phyloP scores from a whole-genome alignment of 2,113 vertebrate species.

The Mandrillus leucophaeus region DNA sequence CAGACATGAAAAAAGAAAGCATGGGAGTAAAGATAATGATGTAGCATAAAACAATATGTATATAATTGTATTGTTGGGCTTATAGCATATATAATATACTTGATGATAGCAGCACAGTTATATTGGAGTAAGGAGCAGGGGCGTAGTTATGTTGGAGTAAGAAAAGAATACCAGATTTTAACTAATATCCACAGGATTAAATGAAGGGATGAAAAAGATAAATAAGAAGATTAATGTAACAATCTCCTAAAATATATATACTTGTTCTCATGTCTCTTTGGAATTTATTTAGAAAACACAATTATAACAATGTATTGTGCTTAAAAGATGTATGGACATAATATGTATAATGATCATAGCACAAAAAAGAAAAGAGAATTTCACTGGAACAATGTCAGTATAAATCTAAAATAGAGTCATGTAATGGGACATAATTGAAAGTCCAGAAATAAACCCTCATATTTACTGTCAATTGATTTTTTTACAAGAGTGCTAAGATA shows the following conservation, averaged over 20 bases:
- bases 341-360: neutral
- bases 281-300: neutral
- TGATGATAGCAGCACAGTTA: neutral
- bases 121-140: neutral
- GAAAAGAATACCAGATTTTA: neutral
- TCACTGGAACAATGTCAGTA: neutral
- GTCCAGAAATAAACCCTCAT: neutral
- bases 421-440: neutral
- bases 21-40: neutral
- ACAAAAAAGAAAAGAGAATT: neutral
- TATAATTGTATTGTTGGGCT: neutral
- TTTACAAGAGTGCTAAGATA: neutral
- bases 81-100: neutral
- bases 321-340: neutral
- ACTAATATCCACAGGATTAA: neutral
- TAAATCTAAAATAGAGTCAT: neutral
- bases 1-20: neutral
- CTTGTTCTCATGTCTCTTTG: neutral
- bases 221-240: neutral
- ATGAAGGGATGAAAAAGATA: neutral
- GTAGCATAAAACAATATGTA: neutral
- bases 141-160: neutral
- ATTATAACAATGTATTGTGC: neutral
- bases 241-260: neutral
- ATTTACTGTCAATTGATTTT: neutral